These are phyloP conservation scores for Eupithecia insigniata DNA, from an alignment of 2,888 invertebrate genomes.

Conservation along the genomic window DNA sequence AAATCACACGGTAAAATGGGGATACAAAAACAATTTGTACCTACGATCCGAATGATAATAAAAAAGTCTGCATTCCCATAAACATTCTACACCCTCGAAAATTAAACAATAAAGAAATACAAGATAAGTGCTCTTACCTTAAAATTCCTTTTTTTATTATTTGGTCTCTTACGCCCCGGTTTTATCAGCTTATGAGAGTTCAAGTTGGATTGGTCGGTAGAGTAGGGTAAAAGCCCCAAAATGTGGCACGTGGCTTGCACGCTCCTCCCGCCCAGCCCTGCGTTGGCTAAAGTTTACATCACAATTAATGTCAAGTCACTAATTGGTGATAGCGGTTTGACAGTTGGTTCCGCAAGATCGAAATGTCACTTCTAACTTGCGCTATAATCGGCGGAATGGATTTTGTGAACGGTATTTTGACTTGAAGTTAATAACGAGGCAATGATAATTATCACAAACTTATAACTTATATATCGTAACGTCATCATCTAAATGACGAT, in stretches of 20 bases:
- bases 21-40: constrained; percentile 40
- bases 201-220: constrained; percentile 27
- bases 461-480: too few relatives aligned
- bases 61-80: constrained; percentile 55
- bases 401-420: background rate
- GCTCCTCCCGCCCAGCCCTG: constrained; percentile 54
- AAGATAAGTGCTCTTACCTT: constrained; percentile 60
- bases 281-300: constrained; percentile 65
- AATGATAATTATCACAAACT: background rate
- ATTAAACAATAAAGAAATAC: constrained; percentile 68
- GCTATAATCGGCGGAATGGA: constrained; percentile 6
- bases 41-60: constrained; percentile 33
- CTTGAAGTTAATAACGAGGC: background rate
- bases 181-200: constrained; percentile 10
- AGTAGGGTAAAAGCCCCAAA: constrained; percentile 59
- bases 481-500: too few relatives aligned
- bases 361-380: constrained; percentile 24
- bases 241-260: constrained; percentile 67
- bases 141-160: constrained; percentile 39
- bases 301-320: constrained; percentile 73
- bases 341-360: constrained; percentile 45
- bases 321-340: constrained; percentile 69
- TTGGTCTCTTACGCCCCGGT: constrained; percentile 29
- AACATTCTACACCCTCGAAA: constrained; percentile 63
- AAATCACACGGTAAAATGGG: constrained; percentile 24